Evolutionary conservation across 2,113 vertebrate genomes (phyloP).

Genomic region (Gnathonemus echidnorhynchus): DNA sequence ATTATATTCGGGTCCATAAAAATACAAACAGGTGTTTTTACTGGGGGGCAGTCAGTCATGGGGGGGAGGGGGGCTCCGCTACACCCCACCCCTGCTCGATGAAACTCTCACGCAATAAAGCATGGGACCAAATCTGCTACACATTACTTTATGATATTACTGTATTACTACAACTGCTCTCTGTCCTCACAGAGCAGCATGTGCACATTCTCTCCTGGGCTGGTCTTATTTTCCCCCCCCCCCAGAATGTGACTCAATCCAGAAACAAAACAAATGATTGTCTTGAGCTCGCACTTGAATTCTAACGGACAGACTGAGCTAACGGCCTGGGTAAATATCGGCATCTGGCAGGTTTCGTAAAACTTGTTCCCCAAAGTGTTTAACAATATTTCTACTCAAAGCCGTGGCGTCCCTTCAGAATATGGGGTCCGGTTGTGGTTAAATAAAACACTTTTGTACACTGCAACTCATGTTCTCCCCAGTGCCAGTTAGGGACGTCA

Average conservation of each 20-base stretch:
- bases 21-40: conserved; percentile 57
- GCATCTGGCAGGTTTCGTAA: not conserved
- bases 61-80: conserved; percentile 29
- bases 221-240: not conserved
- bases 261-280: conserved; percentile 24
- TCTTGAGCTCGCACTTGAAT: not conserved
- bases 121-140: not conserved
- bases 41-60: conserved; percentile 30
- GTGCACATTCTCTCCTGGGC: not conserved
- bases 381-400: not conserved
- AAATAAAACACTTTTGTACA: not conserved
- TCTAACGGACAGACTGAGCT: not conserved
- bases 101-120: conserved; percentile 48
- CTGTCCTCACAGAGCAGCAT: not conserved
- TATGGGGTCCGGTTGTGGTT: not conserved
- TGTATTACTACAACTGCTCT: conserved; percentile 61
- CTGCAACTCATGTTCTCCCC: not conserved
- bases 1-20: conserved; percentile 52
- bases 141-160: conserved; percentile 46
- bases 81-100: conserved; percentile 31
- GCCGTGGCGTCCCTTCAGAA: not conserved
- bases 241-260: conserved; percentile 51
- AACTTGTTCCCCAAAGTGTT: not conserved
- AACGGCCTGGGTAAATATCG: not conserved
- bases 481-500: not conserved